phyloP scores from a whole-genome alignment of 1,140 invertebrate species.

The Lordiphosa mommai region DNA sequence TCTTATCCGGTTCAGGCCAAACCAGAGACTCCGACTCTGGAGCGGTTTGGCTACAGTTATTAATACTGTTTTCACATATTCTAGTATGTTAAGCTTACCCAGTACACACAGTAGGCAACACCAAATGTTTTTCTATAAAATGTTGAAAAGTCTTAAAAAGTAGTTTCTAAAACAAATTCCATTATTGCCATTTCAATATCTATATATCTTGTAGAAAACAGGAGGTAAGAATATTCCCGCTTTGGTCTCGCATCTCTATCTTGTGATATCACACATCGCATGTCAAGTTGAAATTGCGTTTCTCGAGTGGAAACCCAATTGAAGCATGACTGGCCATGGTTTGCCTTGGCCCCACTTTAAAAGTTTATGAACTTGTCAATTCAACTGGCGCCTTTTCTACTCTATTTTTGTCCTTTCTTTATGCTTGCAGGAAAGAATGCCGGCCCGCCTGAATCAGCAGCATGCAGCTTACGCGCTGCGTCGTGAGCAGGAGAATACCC shows the following conservation, averaged over 20 bases:
- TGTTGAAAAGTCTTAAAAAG: too few relatives aligned
- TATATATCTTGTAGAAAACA: too few relatives aligned
- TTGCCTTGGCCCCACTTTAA: conserved; percentile 81
- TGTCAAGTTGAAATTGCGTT: neutral
- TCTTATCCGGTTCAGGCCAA: too few relatives aligned
- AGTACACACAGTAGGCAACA: too few relatives aligned
- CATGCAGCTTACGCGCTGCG: conserved; percentile 65
- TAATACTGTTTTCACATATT: too few relatives aligned
- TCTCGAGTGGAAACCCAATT: neutral
- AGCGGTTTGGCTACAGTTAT: too few relatives aligned
- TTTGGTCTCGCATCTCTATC: too few relatives aligned
- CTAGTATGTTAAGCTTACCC: too few relatives aligned
- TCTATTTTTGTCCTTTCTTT: neutral
- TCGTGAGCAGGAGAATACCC: conserved; percentile 58
- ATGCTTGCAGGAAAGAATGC: conserved; percentile 80
- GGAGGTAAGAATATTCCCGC: neutral
- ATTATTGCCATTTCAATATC: too few relatives aligned
- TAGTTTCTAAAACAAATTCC: too few relatives aligned
- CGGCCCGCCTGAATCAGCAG: conserved; percentile 58
- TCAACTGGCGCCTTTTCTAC: conserved; percentile 52
- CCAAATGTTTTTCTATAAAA: too few relatives aligned
- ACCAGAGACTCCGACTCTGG: too few relatives aligned
- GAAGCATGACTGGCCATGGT: conserved; percentile 4
- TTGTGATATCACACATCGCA: neutral
- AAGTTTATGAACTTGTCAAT: conserved; percentile 85